Percentiles rank a stretch among this genome's conserved stretches.
These are phyloP conservation scores for Emydocephalus ijimae DNA, from an alignment of 2,113 vertebrate genomes.

Conservation along the genomic window DNA sequence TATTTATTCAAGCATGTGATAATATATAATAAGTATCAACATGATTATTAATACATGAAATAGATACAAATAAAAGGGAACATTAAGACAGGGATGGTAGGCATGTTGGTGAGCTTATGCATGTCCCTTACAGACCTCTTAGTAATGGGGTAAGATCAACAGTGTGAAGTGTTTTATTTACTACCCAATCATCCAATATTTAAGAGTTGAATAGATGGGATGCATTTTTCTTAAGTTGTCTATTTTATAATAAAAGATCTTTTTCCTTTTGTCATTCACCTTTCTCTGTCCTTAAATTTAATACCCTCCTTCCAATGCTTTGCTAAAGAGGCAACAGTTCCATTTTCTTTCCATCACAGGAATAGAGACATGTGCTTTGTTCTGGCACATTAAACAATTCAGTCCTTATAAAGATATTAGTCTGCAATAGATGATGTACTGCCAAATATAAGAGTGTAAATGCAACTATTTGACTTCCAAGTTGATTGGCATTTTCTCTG, in stretches of 20 bases:
- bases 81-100: too few species aligned
- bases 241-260: neutral
- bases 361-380: neutral
- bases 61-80: too few species aligned
- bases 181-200: neutral
- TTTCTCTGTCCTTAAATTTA: neutral
- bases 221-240: neutral
- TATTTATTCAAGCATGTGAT: too few species aligned
- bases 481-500: neutral
- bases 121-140: too few species aligned
- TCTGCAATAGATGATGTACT: neutral
- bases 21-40: too few species aligned
- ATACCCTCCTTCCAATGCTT: neutral
- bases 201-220: neutral
- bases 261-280: neutral
- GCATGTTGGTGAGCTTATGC: too few species aligned
- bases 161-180: neutral
- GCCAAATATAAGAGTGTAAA: neutral
- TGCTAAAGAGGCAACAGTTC: neutral
- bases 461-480: neutral
- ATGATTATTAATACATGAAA: too few species aligned
- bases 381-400: neutral
- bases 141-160: too few species aligned
- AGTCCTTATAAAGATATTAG: neutral
- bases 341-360: neutral